Conservation (phyloP, 2,113 vertebrate genomes). For the Calcarius ornatus region DNA sequence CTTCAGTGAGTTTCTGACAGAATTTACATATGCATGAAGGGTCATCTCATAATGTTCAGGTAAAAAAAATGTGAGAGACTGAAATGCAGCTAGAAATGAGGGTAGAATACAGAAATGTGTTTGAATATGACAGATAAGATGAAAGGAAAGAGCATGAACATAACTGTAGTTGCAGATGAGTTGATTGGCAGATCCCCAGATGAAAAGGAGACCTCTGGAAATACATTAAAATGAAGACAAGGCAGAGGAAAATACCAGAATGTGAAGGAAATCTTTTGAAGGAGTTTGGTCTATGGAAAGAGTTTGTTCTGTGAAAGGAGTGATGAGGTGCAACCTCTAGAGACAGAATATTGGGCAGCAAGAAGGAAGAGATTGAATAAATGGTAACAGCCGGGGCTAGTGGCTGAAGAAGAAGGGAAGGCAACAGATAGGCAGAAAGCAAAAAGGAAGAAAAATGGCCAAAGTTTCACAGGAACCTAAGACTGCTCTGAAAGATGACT, state of each 20-base stretch:
- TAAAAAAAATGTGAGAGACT: background rate
- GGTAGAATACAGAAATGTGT: background rate
- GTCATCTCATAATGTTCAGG: constrained; percentile 47
- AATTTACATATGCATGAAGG: constrained; percentile 64
- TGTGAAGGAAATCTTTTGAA: background rate
- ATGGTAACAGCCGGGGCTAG: background rate
- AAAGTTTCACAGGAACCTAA: background rate
- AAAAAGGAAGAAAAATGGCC: background rate
- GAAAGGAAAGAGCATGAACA: constrained; percentile 23
- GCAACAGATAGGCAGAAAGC: background rate
- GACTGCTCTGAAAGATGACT: background rate
- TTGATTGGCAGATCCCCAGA: constrained; percentile 49
- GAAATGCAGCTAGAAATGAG: constrained; percentile 43
- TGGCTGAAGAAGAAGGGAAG: background rate
- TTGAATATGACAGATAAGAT: constrained; percentile 48
- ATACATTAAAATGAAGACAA: constrained; percentile 6
- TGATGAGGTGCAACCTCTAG: background rate
- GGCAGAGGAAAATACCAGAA: background rate
- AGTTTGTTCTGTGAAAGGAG: background rate
- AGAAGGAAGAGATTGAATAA: background rate
- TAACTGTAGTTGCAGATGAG: constrained; percentile 18
- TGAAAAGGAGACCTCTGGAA: constrained; percentile 34
- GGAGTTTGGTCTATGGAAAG: background rate
- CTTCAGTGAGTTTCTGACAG: constrained; percentile 64
- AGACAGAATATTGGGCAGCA: background rate